These are phyloP conservation scores for Dendronephthya gigantea DNA, from an alignment of 64 coral and sea anemone genomes.

Conservation along the genomic window DNA sequence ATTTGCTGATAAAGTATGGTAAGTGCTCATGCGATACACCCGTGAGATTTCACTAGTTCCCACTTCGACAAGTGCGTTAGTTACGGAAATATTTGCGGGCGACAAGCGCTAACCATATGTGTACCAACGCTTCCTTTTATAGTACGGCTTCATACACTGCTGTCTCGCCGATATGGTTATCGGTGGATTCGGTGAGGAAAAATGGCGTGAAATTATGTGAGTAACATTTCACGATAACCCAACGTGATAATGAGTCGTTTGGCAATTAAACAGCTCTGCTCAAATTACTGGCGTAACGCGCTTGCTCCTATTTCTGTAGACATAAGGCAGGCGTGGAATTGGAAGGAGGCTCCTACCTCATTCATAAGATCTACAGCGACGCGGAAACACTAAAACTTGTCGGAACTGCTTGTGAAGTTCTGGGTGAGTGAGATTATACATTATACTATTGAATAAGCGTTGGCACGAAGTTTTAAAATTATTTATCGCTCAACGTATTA, in stretches of 20 bases:
- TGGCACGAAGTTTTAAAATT: no score
- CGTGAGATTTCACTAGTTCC: neutral
- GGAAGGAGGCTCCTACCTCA: conserved; percentile 84
- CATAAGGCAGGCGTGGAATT: conserved; percentile 84
- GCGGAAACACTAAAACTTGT: conserved; percentile 68
- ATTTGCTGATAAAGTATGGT: neutral
- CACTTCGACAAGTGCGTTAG: neutral
- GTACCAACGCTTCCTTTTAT: neutral
- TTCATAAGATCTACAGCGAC: conserved; percentile 95
- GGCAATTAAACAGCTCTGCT: neutral
- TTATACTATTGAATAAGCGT: no score
- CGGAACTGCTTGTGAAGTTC: conserved; percentile 67
- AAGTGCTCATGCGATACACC: neutral
- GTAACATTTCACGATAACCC: neutral
- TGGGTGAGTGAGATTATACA: conserved; percentile 35
- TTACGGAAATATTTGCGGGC: neutral
- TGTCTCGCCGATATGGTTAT: conserved; percentile 12
- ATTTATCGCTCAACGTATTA: neutral
- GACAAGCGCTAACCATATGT: neutral
- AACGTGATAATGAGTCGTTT: neutral
- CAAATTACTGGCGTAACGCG: neutral
- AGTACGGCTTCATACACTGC: conserved; percentile 5
- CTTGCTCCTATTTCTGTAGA: conserved; percentile 34
- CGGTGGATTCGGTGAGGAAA: conserved; percentile 7
- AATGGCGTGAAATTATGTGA: conserved; percentile 9